These are phyloP conservation scores for Paraplagusia blochii DNA, from an alignment of 2,113 vertebrate species.

Conservation along the genomic window DNA sequence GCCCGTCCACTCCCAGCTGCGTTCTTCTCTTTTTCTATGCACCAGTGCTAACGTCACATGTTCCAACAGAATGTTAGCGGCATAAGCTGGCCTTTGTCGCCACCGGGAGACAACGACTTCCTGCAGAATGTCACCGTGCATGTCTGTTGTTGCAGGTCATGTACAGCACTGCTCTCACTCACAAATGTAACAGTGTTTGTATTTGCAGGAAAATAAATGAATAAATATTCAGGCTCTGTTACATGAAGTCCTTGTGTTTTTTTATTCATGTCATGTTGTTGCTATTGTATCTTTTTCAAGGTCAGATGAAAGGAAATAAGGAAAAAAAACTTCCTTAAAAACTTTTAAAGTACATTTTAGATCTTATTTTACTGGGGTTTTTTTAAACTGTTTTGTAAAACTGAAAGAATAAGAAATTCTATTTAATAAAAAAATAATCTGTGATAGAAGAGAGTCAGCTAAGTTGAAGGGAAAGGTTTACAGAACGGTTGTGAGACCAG, in stretches of 20 bases:
- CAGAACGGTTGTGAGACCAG: too few relatives aligned
- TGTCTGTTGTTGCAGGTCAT: slow-evolving; percentile 84
- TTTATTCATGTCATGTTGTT: not conserved
- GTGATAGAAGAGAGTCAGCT: too few relatives aligned
- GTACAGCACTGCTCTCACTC: slow-evolving; percentile 83
- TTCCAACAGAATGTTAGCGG: slow-evolving; percentile 83
- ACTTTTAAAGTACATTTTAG: too few relatives aligned
- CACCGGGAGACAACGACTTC: slow-evolving; percentile 89
- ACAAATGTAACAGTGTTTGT: slow-evolving; percentile 90
- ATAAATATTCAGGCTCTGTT: slow-evolving; percentile 92
- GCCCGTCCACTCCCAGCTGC: slow-evolving; percentile 1
- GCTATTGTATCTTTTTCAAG: too few relatives aligned
- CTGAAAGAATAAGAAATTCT: too few relatives aligned
- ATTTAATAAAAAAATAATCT: too few relatives aligned
- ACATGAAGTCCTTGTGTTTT: slow-evolving; percentile 49
- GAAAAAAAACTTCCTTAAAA: too few relatives aligned
- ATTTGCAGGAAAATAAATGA: slow-evolving; percentile 81
- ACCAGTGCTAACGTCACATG: slow-evolving; percentile 73
- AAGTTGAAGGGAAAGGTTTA: too few relatives aligned
- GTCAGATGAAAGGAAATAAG: too few relatives aligned
- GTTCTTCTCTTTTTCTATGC: not conserved
- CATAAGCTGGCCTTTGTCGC: slow-evolving; percentile 98
- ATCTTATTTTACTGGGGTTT: too few relatives aligned
- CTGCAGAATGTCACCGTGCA: slow-evolving; percentile 78
- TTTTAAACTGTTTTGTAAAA: too few relatives aligned